Conservation (phyloP, 2,888 invertebrate species). For the Drosophila flavopinicola region DNA sequence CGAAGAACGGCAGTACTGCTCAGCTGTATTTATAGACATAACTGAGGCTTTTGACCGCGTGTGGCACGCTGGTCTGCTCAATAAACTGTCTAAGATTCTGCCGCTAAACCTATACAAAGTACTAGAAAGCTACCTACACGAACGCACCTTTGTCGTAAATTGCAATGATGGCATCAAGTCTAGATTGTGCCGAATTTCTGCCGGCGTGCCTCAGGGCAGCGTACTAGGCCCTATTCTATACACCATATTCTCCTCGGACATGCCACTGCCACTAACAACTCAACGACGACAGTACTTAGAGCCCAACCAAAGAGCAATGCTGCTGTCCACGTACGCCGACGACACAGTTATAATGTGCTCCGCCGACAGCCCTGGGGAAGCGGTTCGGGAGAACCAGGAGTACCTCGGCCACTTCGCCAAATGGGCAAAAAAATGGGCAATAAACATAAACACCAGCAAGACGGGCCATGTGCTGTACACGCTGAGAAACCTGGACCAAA, state of each 20-base stretch:
- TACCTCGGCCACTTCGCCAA: not conserved
- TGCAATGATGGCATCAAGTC: not conserved
- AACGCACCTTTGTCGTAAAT: slow-evolving; percentile 4
- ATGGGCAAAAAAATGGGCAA: not conserved
- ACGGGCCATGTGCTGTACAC: not conserved
- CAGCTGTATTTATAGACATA: not conserved
- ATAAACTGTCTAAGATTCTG: not conserved
- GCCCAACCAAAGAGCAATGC: not conserved
- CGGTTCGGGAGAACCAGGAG: not conserved
- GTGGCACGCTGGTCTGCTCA: not conserved
- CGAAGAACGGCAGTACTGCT: not conserved
- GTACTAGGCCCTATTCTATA: slow-evolving; percentile 16
- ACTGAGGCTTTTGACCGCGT: not conserved
- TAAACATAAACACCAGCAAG: not conserved
- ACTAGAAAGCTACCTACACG: not conserved
- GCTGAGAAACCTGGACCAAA: not conserved
- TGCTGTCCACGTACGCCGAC: slow-evolving; percentile 7
- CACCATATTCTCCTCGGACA: slow-evolving; percentile 14
- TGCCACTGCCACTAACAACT: slow-evolving; percentile 1
- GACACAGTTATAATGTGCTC: slow-evolving; percentile 11
- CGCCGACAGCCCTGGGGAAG: rapidly evolving
- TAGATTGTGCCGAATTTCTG: not conserved
- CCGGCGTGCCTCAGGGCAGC: slow-evolving; percentile 26
- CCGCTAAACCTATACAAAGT: not conserved
- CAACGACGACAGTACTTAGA: not conserved